These are phyloP conservation scores for Drosophila asahinai DNA, from an alignment of 1,140 invertebrate species.

Conservation along the genomic window DNA sequence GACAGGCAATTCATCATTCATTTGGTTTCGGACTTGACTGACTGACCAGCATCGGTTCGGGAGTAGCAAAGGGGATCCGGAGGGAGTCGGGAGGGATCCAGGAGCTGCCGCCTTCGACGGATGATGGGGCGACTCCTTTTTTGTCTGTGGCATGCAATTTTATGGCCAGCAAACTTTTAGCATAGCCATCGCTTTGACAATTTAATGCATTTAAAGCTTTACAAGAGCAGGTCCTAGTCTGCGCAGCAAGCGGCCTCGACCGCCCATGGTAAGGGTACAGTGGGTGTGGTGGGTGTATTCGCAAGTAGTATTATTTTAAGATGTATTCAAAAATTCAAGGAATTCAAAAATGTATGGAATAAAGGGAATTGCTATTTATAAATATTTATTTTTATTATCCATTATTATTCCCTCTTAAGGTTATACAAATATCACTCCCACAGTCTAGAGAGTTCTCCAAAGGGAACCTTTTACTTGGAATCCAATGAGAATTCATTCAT, in stretches of 20 bases:
- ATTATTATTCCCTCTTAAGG: neutral
- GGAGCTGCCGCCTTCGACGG: constrained; percentile 26
- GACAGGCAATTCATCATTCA: constrained; percentile 83
- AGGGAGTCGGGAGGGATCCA: constrained; percentile 20
- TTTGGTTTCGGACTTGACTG: constrained; percentile 71
- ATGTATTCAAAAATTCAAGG: no score
- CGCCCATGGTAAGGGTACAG: constrained; percentile 51
- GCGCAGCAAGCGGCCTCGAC: constrained; percentile 31
- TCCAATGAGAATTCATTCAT: neutral
- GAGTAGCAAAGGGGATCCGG: constrained; percentile 4
- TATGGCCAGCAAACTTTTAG: constrained; percentile 75
- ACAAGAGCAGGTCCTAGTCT: constrained; percentile 32
- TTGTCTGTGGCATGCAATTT: constrained; percentile 75
- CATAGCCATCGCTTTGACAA: constrained; percentile 68
- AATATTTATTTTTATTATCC: neutral
- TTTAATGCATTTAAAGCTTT: constrained; percentile 81
- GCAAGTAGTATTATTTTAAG: neutral
- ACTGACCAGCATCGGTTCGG: constrained; percentile 53
- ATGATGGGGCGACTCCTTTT: constrained; percentile 65
- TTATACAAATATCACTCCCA: neutral
- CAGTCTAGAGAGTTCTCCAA: neutral
- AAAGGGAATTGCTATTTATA: neutral
- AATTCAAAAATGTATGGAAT: no score
- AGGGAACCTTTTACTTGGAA: constrained; percentile 7
- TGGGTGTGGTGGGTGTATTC: constrained; percentile 12